These are phyloP conservation scores for Synaphobranchus kaupii DNA, from an alignment of 2,797 vertebrate genomes.

Conservation along the genomic window DNA sequence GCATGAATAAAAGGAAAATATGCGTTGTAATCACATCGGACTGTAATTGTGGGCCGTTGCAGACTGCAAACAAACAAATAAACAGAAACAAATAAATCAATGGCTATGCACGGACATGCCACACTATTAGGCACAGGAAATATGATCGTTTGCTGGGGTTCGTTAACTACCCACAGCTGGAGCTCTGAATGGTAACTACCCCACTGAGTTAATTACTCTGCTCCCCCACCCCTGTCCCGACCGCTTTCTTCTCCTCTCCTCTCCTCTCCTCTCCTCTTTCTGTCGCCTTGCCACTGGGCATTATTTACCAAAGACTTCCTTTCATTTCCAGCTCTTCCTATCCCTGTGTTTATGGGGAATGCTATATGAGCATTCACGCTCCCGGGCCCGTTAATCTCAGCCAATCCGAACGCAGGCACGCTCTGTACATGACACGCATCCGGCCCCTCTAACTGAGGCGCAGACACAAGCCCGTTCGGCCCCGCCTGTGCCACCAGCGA, in stretches of 20 bases:
- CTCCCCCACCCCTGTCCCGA: background rate
- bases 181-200: constrained; percentile 27
- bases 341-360: constrained; percentile 14
- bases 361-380: background rate
- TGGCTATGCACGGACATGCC: background rate
- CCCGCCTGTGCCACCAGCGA: background rate
- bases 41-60: background rate
- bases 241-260: constrained; percentile 5
- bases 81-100: constrained; percentile 22
- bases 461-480: background rate
- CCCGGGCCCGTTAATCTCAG: background rate
- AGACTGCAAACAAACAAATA: constrained; percentile 10
- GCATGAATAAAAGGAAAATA: background rate
- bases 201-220: constrained; percentile 29
- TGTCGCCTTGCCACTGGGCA: constrained; percentile 26
- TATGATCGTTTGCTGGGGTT: constrained; percentile 16
- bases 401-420: background rate
- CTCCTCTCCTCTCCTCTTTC: background rate
- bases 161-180: constrained; percentile 2
- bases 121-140: constrained; percentile 19
- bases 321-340: constrained; percentile 30
- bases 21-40: background rate
- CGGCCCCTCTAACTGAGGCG: background rate
- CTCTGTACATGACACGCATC: background rate
- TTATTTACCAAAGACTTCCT: constrained; percentile 26